These are phyloP conservation scores for Orthosia incerta DNA, from an alignment of 2,888 invertebrate species.

Conservation along the genomic window DNA sequence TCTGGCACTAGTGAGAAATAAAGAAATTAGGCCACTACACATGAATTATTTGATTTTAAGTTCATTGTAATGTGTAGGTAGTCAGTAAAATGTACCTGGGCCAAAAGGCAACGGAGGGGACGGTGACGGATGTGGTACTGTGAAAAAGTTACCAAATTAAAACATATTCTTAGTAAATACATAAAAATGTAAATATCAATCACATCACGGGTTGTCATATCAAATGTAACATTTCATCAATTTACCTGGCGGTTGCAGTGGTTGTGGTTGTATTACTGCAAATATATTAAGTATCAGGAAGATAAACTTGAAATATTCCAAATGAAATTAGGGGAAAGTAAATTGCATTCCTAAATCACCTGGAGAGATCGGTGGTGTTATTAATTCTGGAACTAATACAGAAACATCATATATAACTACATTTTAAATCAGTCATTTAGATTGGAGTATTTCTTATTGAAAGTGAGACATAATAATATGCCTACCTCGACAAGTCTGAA, in stretches of 20 bases:
- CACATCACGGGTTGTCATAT: no score
- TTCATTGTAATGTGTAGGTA: no score
- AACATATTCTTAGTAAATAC: no score
- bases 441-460: not conserved
- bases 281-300: not conserved
- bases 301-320: not conserved
- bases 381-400: not conserved
- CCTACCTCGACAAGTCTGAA: no score
- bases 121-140: not conserved
- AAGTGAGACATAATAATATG: no score
- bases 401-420: not conserved
- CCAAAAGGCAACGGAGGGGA: no score
- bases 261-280: conserved; percentile 1
- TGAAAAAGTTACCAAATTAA: not conserved
- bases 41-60: not conserved
- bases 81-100: conserved; percentile 5
- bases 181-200: no score
- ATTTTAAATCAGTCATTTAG: not conserved
- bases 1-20: not conserved
- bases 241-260: not conserved
- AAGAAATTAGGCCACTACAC: not conserved
- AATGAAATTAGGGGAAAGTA: not conserved
- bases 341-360: no score
- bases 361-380: not conserved
- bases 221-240: no score